phyloP scores from a whole-genome alignment of 1,140 invertebrate genomes.

The Tenebrio molitor region DNA sequence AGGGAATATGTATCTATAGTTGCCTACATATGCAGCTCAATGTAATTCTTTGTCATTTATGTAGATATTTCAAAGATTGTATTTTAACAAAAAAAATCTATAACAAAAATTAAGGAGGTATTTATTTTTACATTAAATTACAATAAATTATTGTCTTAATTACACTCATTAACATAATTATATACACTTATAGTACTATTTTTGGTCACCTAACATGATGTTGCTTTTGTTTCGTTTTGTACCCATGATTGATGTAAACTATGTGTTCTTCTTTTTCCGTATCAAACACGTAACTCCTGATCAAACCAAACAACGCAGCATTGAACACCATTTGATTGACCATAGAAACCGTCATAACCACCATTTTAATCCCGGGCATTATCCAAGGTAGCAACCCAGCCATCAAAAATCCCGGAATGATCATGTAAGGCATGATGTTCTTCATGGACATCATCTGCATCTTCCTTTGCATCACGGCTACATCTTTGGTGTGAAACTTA shows the following conservation, averaged over 20 bases:
- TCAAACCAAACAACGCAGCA: constrained; percentile 57
- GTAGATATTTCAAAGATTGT: too few species aligned
- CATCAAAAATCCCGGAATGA: constrained; percentile 61
- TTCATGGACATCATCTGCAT: constrained; percentile 52
- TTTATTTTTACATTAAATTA: too few species aligned
- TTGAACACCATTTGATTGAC: constrained; percentile 64
- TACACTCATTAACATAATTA: too few species aligned
- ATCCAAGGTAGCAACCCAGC: constrained; percentile 64
- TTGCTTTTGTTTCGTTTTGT: constrained; percentile 55
- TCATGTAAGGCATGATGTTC: constrained; percentile 56
- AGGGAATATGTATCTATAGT: too few species aligned
- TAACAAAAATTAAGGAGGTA: too few species aligned
- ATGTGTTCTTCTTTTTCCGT: constrained; percentile 60
- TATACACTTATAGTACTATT: too few species aligned
- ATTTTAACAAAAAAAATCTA: too few species aligned
- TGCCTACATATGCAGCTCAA: too few species aligned
- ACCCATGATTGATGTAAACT: constrained; percentile 64
- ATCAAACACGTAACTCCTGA: constrained; percentile 64
- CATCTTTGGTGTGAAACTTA: constrained; percentile 20
- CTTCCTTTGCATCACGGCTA: constrained; percentile 36
- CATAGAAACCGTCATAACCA: constrained; percentile 61
- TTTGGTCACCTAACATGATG: too few species aligned
- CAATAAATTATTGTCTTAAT: too few species aligned
- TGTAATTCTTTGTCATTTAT: too few species aligned
- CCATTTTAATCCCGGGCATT: constrained; percentile 62